Conservation (phyloP, 2,797 vertebrate species). For the Eulemur coronatus region DNA sequence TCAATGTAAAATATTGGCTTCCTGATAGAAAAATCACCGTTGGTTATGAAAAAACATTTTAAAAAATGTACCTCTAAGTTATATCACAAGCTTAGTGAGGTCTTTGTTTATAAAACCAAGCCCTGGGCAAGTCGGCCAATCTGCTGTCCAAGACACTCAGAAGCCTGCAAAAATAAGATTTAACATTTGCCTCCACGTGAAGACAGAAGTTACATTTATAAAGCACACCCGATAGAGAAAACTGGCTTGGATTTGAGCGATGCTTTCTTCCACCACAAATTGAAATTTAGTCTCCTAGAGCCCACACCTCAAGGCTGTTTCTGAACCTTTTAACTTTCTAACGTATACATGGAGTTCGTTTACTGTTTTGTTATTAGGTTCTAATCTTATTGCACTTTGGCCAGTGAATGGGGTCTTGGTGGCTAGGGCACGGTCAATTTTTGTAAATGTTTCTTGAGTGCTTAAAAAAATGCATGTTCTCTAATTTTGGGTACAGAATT, state of each 20-base stretch:
- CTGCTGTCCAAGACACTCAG: background rate
- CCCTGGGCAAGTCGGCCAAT: background rate
- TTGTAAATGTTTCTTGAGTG: background rate
- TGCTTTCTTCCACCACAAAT: background rate
- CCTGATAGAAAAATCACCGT: background rate
- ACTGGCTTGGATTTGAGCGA: background rate
- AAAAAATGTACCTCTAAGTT: background rate
- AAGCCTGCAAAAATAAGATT: conserved; percentile 19
- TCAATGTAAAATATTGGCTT: background rate
- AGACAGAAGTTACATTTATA: background rate
- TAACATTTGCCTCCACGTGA: background rate
- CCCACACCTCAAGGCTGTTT: background rate
- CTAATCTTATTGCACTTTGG: background rate
- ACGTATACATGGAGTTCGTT: background rate
- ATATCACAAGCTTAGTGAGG: background rate
- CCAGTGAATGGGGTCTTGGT: background rate
- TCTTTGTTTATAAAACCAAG: conserved; percentile 41
- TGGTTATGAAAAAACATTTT: background rate
- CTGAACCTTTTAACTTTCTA: background rate
- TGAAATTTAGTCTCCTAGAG: background rate
- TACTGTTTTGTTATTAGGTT: background rate
- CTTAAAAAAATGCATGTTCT: background rate
- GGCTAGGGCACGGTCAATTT: background rate
- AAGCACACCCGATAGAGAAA: background rate
- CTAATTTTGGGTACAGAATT: background rate